Evolutionary conservation across 2,113 vertebrate species (phyloP).

Genomic region (Sciurus niger): DNA sequence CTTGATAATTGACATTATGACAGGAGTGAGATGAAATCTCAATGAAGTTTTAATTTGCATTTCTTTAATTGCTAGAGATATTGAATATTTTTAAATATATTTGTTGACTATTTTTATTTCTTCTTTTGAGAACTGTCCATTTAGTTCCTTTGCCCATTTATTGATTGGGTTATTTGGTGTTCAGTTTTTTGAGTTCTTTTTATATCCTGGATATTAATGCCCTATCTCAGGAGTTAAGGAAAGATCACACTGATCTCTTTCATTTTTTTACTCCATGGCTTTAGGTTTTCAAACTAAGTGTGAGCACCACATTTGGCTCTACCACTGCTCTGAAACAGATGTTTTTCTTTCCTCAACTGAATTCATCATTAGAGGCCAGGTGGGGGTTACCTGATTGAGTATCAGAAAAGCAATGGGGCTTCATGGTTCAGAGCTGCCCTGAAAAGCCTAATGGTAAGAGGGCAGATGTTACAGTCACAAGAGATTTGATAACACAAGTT

Average conservation of each 20-base stretch:
- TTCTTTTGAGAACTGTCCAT: too few relatives aligned
- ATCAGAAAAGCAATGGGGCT: background rate
- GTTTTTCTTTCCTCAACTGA: background rate
- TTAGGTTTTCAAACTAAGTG: background rate
- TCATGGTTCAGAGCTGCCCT: background rate
- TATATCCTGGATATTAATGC: too few relatives aligned
- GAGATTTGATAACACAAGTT: background rate
- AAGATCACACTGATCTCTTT: constrained; percentile 9
- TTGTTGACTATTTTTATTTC: too few relatives aligned
- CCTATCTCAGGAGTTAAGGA: background rate
- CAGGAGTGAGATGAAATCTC: too few relatives aligned
- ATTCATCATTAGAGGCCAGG: background rate
- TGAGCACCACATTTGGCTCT: background rate
- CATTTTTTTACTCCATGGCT: background rate
- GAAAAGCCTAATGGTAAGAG: background rate
- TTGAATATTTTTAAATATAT: too few relatives aligned
- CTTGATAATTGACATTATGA: too few relatives aligned
- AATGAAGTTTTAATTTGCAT: too few relatives aligned
- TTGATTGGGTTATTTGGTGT: too few relatives aligned
- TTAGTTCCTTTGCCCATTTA: too few relatives aligned
- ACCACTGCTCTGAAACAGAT: background rate
- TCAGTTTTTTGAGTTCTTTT: too few relatives aligned
- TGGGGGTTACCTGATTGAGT: background rate
- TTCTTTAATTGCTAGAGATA: too few relatives aligned
- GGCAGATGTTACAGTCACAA: background rate